Base-by-base conservation (phyloP, 2,888 invertebrate species). In the Agrilus mali region DNA sequence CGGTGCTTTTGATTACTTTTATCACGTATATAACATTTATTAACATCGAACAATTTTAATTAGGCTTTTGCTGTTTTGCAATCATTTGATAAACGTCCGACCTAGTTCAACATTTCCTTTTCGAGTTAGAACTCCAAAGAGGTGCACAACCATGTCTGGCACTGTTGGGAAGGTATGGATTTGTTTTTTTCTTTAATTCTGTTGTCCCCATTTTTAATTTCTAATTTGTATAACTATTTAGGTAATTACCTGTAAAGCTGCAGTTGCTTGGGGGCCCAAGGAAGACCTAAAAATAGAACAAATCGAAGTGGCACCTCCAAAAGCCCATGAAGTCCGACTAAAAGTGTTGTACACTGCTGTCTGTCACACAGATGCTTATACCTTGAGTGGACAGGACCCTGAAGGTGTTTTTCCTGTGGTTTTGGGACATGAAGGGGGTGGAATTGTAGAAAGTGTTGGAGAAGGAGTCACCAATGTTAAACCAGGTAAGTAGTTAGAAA, bases 371-470 rank as follows among this genome's bases (percentile, higher is more conserved):
- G 95, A 95, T 67, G 83, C 89, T 0, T 93, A 88, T 60, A 92
- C 95, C 1, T 67, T 90, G 27, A 79, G 81, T 49, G 95, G 95
- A 2, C 74, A 80, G 48, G 94, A 95, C 65, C 82, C 93, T 0
- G 94, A 95, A 67, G 94, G 93, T 5, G 68, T 82, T 12, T 95
- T 95, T 58, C 97, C 97, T 0, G 86, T 87, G 4, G 71, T 98
- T 52, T 72, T 98, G 38, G 98, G 98, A 0, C 98, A 98, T 60
- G 98, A 98, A 69, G 97, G 97, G 32, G 85, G 82, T 43, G 96
- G 96, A 33, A 77, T 96, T 55, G 95, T 97, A n/a, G 97, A 96
- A 66, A 94, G 94, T 66, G 77, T 97, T 39, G 97, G 97, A 1
- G 84, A 86, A 58, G 90, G 86, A 14, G 96, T 96, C 1, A 88